Evolutionary conservation across 2,113 vertebrate species (phyloP).

Genomic region (Amblyornis subalaris): DNA sequence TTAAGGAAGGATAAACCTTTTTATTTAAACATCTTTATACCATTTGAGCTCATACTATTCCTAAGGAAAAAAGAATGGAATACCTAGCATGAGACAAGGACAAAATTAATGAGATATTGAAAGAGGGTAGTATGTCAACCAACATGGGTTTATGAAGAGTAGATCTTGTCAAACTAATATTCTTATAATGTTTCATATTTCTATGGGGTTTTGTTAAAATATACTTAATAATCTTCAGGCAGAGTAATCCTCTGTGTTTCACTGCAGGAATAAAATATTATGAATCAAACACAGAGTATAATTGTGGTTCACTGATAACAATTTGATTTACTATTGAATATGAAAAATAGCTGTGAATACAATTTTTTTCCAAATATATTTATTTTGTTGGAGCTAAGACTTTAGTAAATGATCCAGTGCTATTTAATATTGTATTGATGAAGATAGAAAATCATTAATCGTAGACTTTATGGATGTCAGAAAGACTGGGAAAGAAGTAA

Average conservation of each 20-base stretch:
- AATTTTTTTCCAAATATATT: not conserved
- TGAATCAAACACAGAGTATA: not conserved
- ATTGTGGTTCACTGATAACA: not conserved
- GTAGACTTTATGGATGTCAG: not conserved
- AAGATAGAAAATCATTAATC: not conserved
- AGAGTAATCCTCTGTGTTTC: not conserved
- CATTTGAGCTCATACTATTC: not conserved
- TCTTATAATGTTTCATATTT: not conserved
- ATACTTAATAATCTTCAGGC: not conserved
- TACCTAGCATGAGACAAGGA: not conserved
- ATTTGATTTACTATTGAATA: not conserved
- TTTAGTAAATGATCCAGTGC: not conserved
- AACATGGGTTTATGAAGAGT: not conserved
- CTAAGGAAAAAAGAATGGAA: not conserved
- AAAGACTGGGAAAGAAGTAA: not conserved
- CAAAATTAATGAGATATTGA: not conserved
- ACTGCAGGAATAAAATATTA: not conserved
- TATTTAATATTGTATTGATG: not conserved
- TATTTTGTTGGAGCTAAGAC: not conserved
- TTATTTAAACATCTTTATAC: not conserved
- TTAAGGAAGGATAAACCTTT: not conserved
- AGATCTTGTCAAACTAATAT: not conserved
- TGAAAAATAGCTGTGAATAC: not conserved
- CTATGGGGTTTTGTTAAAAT: not conserved
- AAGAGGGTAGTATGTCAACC: not conserved